Evolutionary conservation across 2,888 invertebrate species (phyloP), one percentile per base, ranked within the genome.

Genomic region (Apodemia zela): DNA sequence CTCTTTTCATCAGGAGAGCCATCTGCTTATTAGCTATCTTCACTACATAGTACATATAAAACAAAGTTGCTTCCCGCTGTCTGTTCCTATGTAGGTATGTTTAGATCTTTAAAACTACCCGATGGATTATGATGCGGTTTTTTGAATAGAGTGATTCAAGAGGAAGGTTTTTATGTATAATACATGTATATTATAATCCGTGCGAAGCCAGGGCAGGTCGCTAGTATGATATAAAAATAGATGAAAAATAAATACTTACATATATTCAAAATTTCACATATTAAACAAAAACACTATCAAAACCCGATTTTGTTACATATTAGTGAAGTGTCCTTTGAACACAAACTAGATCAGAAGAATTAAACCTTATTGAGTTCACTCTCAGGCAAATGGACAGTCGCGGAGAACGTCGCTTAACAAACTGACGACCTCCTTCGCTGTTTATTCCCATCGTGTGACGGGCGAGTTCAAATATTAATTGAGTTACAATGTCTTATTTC

Each of bases 341-440:
- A 21, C 54, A 45, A 42, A n/a, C 42, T 45, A 45, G 54, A 25
- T 54, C 54, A 21, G 18, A 54, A 54, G 54, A 54, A 54, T 54
- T 54, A 54, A 6, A 25, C 25, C 54, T 25, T 54, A 54, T 54
- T 54, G 54, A 54, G 54, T 21, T 11, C 25, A 57, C 54, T 15
- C 21, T 25, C 54, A 25, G 25, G 13, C 13, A 21, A 15, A 13
- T 5, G 54, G 54, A 57, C 54, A 57, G 54, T 57, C 54, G 54
- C 25, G 15, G 29, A 29, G 25, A 57, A 21, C 51, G 51, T 18
- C 21, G 18, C 51, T 51, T 51, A 10, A 57, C n/a, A 29, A 15
- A 57, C 54, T 57, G 29, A 54, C 25, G 25, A 25, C 15, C 29
- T 57, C 25, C 7, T 57, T 7, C 45, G 45, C 3, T 8, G 13